phyloP scores from a whole-genome alignment of 2,888 invertebrate genomes.

The Trypoxylon attenuatum region DNA sequence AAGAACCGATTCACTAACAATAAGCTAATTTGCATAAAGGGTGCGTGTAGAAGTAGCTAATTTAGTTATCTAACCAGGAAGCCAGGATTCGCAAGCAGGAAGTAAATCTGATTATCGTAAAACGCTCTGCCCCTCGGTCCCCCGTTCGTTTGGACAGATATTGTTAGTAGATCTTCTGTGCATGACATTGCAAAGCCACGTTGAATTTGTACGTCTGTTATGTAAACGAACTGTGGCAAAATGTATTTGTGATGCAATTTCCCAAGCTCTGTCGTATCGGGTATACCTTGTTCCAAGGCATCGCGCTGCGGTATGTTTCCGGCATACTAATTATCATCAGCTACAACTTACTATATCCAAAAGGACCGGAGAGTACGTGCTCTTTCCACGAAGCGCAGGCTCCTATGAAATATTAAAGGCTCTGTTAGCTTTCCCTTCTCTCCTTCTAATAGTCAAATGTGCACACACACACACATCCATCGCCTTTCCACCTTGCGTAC shows the following conservation, averaged over 20 bases:
- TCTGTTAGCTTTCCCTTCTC: slow-evolving; percentile 25
- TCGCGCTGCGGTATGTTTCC: slow-evolving; percentile 11
- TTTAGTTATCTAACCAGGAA: too few relatives aligned
- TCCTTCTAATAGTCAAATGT: too few relatives aligned
- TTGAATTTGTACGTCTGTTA: slow-evolving; percentile 6
- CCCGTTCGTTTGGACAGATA: too few relatives aligned
- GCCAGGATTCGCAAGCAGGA: too few relatives aligned
- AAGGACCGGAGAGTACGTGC: background rate
- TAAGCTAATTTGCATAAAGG: too few relatives aligned
- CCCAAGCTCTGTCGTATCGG: background rate
- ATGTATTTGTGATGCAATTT: background rate
- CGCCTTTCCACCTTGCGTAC: too few relatives aligned
- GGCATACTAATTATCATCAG: slow-evolving; percentile 35
- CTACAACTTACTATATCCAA: slow-evolving; percentile 16
- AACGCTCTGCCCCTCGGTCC: too few relatives aligned
- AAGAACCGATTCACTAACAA: too few relatives aligned
- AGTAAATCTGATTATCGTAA: too few relatives aligned
- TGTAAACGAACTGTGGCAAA: slow-evolving; percentile 12
- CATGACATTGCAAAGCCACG: background rate
- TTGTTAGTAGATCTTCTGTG: slow-evolving; percentile 9
- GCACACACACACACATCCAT: too few relatives aligned
- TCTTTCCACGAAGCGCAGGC: background rate
- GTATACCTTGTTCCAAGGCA: background rate
- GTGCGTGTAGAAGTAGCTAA: too few relatives aligned
- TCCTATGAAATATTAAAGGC: slow-evolving; percentile 35